Evolutionary conservation across 2,888 invertebrate genomes (phyloP).

Genomic region (Pachymerium ferrugineum): DNA sequence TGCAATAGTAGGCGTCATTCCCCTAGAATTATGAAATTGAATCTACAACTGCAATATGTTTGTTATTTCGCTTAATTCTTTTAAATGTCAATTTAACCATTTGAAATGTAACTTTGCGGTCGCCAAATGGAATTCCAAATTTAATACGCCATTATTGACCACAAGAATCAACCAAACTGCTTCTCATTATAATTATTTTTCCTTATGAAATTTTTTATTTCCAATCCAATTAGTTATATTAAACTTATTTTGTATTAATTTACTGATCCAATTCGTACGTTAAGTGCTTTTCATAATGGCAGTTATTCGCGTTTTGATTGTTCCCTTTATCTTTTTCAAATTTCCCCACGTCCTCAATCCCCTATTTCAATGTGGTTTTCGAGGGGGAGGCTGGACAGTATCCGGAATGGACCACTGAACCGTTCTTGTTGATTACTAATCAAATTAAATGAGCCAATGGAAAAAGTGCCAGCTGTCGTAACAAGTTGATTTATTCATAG

Average conservation of each 20-base stretch:
- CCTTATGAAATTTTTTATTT: too few species aligned
- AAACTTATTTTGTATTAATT: too few species aligned
- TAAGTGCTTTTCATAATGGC: conserved; percentile 11
- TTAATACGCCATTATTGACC: conserved; percentile 12
- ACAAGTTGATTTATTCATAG: conserved; percentile 28
- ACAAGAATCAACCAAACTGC: too few species aligned
- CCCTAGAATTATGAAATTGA: neutral
- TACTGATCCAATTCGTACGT: too few species aligned
- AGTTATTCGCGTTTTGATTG: neutral
- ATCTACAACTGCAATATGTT: neutral
- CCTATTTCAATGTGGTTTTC: neutral
- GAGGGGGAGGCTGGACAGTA: neutral
- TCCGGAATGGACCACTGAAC: conserved; percentile 13
- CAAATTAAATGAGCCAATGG: conserved; percentile 29
- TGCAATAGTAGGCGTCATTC: too few species aligned
- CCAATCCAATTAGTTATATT: too few species aligned
- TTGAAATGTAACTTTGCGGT: conserved; percentile 3
- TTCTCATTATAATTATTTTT: too few species aligned
- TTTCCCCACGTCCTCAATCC: neutral
- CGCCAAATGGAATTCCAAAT: neutral
- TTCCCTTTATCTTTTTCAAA: conserved; percentile 6
- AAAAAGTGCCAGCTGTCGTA: conserved; percentile 27
- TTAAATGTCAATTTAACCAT: too few species aligned
- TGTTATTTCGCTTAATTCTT: neutral
- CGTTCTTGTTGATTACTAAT: conserved; percentile 28